Base-by-base conservation (phyloP, 1,140 invertebrate genomes). In the Pseudachorutes palmiensis region DNA sequence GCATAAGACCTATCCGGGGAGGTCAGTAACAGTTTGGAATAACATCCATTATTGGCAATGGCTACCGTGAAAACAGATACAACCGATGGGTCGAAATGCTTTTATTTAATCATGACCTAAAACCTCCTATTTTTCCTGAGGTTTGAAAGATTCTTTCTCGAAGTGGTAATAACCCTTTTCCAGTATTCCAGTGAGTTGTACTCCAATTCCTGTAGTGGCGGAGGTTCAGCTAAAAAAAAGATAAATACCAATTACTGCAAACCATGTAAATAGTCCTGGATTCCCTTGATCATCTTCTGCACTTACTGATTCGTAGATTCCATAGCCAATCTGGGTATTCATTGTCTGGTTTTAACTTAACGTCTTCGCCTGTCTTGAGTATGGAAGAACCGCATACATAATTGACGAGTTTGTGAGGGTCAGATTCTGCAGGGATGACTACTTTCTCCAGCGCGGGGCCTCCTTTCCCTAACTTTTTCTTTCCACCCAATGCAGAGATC, bases 281-380 rank as follows among this genome's bases (percentile, higher is more conserved):
- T n/a, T n/a, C n/a, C n/a, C n/a, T n/a, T n/a, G n/a, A n/a, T n/a
- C n/a, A n/a, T n/a, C n/a, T n/a, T n/a, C n/a, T n/a, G n/a, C 9
- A 9, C 67, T 71, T 71, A 74, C 81, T 80, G 29, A 82, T 84
- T 66, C 84, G 80, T 16, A 97, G 75, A 0, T 74, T 81, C 92
- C 92, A 97, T 24, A 97, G 78, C 94, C 94, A 97, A 26, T 91
- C 91, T 0, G 94, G 94, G 79, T 97, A 97, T 76, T 95, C 92
- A 63, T 81, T 83, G 76, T 96, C 90, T 1, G 87, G 83, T 78
- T 89, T 89, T 14, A 97, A 67, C 82, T 91, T 83, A 22, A 94
- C 78, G 77, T 94, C 91, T 79, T 92, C 83, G 36, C 88, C 87
- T 75, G 83, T 80, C 76, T 87, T 84, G 33, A 83, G 81, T 64